phyloP scores from a whole-genome alignment of 2,888 invertebrate genomes.

The Julus scanicus region DNA sequence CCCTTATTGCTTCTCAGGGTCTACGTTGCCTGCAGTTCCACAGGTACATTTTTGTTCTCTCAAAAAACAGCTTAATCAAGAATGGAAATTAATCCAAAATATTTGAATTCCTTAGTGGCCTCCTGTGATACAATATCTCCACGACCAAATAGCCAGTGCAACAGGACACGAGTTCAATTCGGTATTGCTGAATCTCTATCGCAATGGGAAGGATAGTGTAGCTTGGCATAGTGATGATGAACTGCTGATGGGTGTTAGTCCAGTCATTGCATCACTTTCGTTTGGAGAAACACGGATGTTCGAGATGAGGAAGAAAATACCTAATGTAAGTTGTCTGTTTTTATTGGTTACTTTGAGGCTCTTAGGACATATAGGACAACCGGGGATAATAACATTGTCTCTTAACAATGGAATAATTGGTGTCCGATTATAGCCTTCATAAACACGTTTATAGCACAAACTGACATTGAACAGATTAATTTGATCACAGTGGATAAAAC shows the following conservation, averaged over 20 bases:
- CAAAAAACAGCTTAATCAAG: background rate
- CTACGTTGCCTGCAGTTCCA: slow-evolving; percentile 61
- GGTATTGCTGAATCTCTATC: slow-evolving; percentile 68
- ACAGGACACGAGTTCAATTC: slow-evolving; percentile 68
- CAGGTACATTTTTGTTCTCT: slow-evolving; percentile 34
- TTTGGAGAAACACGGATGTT: slow-evolving; percentile 66
- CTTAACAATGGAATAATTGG: no score
- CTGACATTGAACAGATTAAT: no score
- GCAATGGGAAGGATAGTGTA: slow-evolving; percentile 68
- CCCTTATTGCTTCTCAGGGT: slow-evolving; percentile 67
- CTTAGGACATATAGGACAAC: no score
- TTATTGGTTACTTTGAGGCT: no score
- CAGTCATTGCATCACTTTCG: slow-evolving; percentile 65
- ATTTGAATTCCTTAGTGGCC: slow-evolving; percentile 63
- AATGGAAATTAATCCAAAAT: background rate
- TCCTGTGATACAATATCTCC: slow-evolving; percentile 62
- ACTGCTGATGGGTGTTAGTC: slow-evolving; percentile 64
- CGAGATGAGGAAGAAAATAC: slow-evolving; percentile 66
- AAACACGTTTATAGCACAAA: no score
- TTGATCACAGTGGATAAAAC: no score
- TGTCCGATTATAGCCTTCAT: no score
- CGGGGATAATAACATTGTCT: no score
- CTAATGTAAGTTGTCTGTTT: slow-evolving; percentile 53
- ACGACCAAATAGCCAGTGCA: slow-evolving; percentile 63
- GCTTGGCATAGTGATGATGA: slow-evolving; percentile 69